Evolutionary conservation across 2,113 vertebrate species (phyloP), one percentile per base, ranked within the genome.

Genomic region (Electrona antarctica): DNA sequence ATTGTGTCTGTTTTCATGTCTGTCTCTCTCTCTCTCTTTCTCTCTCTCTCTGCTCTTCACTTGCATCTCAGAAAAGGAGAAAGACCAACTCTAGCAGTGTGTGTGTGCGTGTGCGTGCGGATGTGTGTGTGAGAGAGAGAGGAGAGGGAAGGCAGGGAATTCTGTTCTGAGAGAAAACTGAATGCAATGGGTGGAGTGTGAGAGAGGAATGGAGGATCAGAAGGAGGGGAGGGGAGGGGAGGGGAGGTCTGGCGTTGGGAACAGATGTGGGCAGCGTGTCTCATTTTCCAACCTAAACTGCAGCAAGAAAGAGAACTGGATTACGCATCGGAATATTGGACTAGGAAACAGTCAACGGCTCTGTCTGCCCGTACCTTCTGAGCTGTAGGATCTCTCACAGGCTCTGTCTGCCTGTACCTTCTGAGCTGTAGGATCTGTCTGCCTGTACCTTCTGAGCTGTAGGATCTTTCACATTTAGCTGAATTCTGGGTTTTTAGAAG

Each of bases 191-290:
- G 70, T 58, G 60, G 72, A 50, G 54, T 57, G 56, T 15, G 50
- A 15, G 64, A 64, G 71, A 11, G 54, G 58, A 64, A 47, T 48
- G 29, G 75, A 64, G 46, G 50, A 61, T 52, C 59, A 59, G 74
- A 73, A 73, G 14, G 64, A n/a, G 67, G 84, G 73, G 73, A 59
- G 63, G 29, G 48, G n/a, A 76, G 0, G 33, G 48, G 63, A 79
- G 79, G 79, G 80, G 79, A 76, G 71, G 86, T 80, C 79, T 85
- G 76, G 72, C 78, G 63, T 54, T 45, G 61, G 66, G 72, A 87
- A 81, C 92, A 51, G 65, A 78, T 65, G 87, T 86, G 86, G 87
- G 76, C 77, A 81, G 82, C 82, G 67, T 1, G 47, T 59, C 29
- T 10, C 60, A 74, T 81, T 88, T 87, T 82, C 72, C 77, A 64